A percentile compares a stretch with the other conserved stretches of the same genome.
These are phyloP conservation scores for Pangasius larnaudii DNA, from an alignment of 2,797 vertebrate species.

Conservation along the genomic window DNA sequence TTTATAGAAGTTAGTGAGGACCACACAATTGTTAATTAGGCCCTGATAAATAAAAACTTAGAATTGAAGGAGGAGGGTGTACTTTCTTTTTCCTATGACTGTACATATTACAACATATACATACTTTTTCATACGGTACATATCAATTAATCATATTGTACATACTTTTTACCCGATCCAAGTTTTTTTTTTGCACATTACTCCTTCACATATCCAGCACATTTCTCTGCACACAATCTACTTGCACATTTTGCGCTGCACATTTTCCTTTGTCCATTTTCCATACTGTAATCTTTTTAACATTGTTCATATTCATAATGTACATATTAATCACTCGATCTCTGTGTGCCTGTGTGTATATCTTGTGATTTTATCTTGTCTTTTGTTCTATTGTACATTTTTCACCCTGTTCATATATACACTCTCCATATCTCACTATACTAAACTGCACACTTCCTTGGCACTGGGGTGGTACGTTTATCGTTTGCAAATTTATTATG, in stretches of 20 bases:
- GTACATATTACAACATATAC: not conserved
- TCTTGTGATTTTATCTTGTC: not conserved
- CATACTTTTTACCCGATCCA: not conserved
- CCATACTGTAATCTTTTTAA: not conserved
- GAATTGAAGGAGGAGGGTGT: not conserved
- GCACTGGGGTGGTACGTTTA: constrained; percentile 50
- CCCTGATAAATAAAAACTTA: not conserved
- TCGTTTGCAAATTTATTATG: not conserved
- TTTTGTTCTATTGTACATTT: not conserved
- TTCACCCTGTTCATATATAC: not conserved
- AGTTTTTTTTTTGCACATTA: not conserved
- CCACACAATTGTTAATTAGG: not conserved
- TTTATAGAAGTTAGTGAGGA: not conserved
- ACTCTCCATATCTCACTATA: not conserved
- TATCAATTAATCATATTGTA: not conserved
- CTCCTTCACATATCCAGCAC: not conserved
- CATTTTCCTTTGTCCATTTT: not conserved
- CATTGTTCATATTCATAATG: not conserved
- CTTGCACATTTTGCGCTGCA: not conserved
- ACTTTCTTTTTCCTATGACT: not conserved
- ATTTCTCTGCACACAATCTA: not conserved
- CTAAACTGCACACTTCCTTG: constrained; percentile 69
- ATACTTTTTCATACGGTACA: not conserved
- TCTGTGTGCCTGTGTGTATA: not conserved
- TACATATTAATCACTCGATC: not conserved